A percentile compares a stretch with the other conserved stretches of the same genome.
Evolutionary conservation across 2,888 invertebrate genomes (phyloP).

Genomic region (Oxytorus armatus): DNA sequence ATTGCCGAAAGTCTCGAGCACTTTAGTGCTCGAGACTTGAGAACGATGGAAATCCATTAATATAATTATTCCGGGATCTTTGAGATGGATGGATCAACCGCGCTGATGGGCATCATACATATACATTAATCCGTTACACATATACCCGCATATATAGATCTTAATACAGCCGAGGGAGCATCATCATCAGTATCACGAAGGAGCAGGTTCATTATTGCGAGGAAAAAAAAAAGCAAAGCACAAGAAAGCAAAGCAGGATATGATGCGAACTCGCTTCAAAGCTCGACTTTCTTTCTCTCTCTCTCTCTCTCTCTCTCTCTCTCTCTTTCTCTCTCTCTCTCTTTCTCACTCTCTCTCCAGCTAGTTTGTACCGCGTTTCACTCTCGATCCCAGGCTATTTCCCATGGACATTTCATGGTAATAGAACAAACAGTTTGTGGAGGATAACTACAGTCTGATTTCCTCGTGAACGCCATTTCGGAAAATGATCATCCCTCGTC

Average conservation of each 20-base stretch:
- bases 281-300: too few relatives aligned
- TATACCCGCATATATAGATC: background rate
- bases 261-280: slow-evolving; percentile 36
- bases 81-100: too few relatives aligned
- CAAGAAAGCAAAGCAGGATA: slow-evolving; percentile 25
- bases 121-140: background rate
- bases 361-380: slow-evolving; percentile 20
- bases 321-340: too few relatives aligned
- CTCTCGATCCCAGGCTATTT: slow-evolving; percentile 8
- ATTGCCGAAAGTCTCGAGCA: slow-evolving; percentile 37
- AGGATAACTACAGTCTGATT: background rate
- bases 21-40: slow-evolving; percentile 5
- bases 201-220: slow-evolving; percentile 11
- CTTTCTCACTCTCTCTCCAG: too few relatives aligned
- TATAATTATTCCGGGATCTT: slow-evolving; percentile 48
- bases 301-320: too few relatives aligned
- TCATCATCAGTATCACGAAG: slow-evolving; percentile 19
- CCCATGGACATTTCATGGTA: slow-evolving; percentile 44
- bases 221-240: background rate
- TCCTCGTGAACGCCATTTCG: background rate
- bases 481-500: background rate
- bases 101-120: too few relatives aligned
- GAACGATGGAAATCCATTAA: slow-evolving; percentile 53
- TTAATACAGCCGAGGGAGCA: background rate
- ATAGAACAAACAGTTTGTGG: slow-evolving; percentile 19